Conservation (phyloP, 2,113 vertebrate genomes). For the Stegostoma tigrinum region DNA sequence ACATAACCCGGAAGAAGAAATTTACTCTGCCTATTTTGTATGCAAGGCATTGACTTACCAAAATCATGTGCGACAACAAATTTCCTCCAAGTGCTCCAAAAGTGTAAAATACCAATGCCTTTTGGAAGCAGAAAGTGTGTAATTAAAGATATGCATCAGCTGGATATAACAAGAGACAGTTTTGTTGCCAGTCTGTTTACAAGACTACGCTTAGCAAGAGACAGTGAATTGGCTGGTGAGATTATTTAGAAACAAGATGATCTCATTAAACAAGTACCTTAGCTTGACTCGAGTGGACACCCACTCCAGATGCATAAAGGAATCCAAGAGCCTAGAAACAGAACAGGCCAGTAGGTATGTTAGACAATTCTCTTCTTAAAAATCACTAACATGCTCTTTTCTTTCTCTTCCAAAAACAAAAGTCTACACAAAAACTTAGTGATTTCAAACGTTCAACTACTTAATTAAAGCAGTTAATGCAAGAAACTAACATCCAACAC, state of each 20-base stretch:
- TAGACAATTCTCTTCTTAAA: neutral
- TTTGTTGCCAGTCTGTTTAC: conserved; percentile 9
- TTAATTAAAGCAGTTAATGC: neutral
- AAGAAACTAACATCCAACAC: neutral
- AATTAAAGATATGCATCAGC: too few species aligned
- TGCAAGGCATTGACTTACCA: conserved; percentile 65
- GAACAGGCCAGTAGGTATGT: conserved; percentile 23
- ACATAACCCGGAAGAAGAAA: too few species aligned
- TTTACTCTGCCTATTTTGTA: too few species aligned
- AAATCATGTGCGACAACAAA: conserved; percentile 87
- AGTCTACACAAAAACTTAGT: neutral
- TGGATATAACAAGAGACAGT: neutral
- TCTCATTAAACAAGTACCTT: conserved; percentile 65
- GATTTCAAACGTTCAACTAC: neutral
- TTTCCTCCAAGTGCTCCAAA: conserved; percentile 95
- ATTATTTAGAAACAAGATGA: neutral
- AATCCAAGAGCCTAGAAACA: conserved; percentile 83
- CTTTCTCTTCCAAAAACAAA: neutral
- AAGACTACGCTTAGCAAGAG: neutral
- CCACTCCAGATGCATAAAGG: conserved; percentile 87
- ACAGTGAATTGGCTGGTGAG: neutral
- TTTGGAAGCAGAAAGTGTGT: conserved; percentile 32
- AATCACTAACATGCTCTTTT: neutral
- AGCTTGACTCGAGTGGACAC: conserved; percentile 94
- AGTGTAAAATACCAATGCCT: conserved; percentile 95